Base-by-base conservation (phyloP, 1,140 invertebrate genomes). In the Aphis gossypii region DNA sequence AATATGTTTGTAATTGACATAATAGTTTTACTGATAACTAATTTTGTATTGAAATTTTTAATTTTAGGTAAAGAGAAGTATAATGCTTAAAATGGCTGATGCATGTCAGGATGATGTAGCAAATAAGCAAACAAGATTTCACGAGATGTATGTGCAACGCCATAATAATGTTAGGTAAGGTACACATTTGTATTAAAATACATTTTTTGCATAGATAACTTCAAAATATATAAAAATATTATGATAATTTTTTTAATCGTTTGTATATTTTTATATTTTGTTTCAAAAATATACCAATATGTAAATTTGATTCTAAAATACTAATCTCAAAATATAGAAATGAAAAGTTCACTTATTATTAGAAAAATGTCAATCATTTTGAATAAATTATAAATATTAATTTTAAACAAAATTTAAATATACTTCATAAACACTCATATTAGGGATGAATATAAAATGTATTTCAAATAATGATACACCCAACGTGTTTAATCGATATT, bases 71-170 rank as follows among this genome's bases (percentile, higher is more conserved):
- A 98, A 98, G 95, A 96, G 98, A n/a, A 98, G 97, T 94, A 98
- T 98, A 94, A 98, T 98, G 98, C 95, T 98, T 88, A 98, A 98
- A 95, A 98, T 98, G 98, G 97, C 98, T 0, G 97, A 98, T 95
- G 97, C 97, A 21, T 98, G 97, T 95, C 97, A 97, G 94, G 97
- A 98, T 94, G 97, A 98, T 94, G 96, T 96, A 91, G 96, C 96
- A n/a, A 96, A 96, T 48, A 97, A 97, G 93, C 97, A 97, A 94
- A 97, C 96, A 3, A 96, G 97, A 86, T 99, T 99, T 95, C 98
- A 99, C 95, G 98, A 99, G 95, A 98, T 99, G 96, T 99, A 99
- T 95, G 98, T 99, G 21, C 98, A 99, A 95, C 96, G 98, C n/a
- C 98, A 99, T 95, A 99, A 99, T 95, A 99, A 99, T 95, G 99